phyloP scores from a whole-genome alignment of 2,113 vertebrate species.

The Heliornis fulica region DNA sequence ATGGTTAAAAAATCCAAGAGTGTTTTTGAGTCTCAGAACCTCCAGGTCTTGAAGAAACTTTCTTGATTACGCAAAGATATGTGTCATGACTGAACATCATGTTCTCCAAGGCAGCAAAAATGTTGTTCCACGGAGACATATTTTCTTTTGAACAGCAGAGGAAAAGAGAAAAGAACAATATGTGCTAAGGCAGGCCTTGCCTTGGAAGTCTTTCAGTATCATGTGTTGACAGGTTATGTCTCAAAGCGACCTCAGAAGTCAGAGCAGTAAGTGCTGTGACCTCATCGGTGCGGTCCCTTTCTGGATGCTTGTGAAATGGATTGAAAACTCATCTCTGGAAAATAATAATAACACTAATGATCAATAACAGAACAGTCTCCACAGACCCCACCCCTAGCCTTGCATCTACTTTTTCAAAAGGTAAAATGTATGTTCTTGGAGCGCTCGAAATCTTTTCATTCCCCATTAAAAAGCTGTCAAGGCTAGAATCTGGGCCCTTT shows the following conservation, averaged over 20 bases:
- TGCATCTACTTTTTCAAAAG: not conserved
- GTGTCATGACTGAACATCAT: not conserved
- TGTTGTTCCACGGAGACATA: not conserved
- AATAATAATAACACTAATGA: not conserved
- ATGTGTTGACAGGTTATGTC: not conserved
- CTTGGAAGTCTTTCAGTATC: not conserved
- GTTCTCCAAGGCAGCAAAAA: conserved; percentile 10
- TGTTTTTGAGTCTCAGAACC: not conserved
- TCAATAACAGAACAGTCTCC: not conserved
- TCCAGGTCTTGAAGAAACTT: not conserved
- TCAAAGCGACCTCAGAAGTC: not conserved
- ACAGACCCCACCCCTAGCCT: not conserved
- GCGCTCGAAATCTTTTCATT: not conserved
- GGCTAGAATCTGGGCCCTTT: not conserved
- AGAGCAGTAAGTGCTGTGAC: not conserved
- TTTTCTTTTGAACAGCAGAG: conserved; percentile 3
- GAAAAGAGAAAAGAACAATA: not conserved
- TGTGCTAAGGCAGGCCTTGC: not conserved
- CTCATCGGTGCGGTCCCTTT: not conserved
- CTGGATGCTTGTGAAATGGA: not conserved
- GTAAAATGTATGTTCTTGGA: not conserved
- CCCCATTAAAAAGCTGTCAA: not conserved
- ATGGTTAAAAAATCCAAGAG: not conserved
- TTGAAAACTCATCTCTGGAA: not conserved
- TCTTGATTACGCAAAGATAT: not conserved